phyloP scores from a whole-genome alignment of 2,888 invertebrate species.

The Camponotus fellah region DNA sequence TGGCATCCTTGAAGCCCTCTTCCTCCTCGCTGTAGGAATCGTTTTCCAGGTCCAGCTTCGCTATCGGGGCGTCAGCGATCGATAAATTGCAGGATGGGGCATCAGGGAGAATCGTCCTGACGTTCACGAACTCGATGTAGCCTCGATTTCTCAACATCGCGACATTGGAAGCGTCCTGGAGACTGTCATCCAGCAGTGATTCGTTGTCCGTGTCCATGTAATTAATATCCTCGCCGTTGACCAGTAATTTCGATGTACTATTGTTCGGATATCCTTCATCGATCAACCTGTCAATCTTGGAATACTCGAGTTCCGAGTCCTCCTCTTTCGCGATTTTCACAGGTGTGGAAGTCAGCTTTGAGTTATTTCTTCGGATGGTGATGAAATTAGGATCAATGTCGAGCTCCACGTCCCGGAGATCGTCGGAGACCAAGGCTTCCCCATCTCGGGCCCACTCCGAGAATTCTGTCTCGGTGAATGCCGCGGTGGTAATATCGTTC shows the following conservation, averaged over 20 bases:
- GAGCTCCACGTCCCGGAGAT: constrained; percentile 90
- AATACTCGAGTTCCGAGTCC: constrained; percentile 84
- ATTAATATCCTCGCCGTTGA: constrained; percentile 93
- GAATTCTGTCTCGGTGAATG: constrained; percentile 94
- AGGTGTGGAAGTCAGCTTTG: constrained; percentile 38
- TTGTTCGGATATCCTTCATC: constrained; percentile 72
- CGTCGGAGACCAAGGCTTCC: constrained; percentile 90
- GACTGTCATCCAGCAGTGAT: constrained; percentile 90
- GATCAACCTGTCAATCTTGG: constrained; percentile 68
- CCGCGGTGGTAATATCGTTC: constrained; percentile 91
- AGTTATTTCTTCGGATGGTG: constrained; percentile 77
- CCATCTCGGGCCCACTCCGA: constrained; percentile 96
- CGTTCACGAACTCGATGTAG: constrained; percentile 90
- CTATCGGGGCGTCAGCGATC: constrained; percentile 80
- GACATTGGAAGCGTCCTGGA: constrained; percentile 87
- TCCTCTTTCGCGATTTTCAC: constrained; percentile 80
- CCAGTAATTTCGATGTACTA: constrained; percentile 81
- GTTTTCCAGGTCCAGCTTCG: constrained; percentile 80
- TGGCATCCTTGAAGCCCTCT: constrained; percentile 73
- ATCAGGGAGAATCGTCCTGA: constrained; percentile 68
- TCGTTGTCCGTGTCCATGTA: constrained; percentile 96
- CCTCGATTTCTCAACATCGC: constrained; percentile 89
- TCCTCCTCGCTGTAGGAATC: constrained; percentile 80
- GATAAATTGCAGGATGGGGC: constrained; percentile 12
- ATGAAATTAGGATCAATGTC: constrained; percentile 87